A percentile compares a stretch with the other conserved stretches of the same genome.
Evolutionary conservation across 2,888 invertebrate genomes (phyloP).

Genomic region (Gastrophysa polygoni): DNA sequence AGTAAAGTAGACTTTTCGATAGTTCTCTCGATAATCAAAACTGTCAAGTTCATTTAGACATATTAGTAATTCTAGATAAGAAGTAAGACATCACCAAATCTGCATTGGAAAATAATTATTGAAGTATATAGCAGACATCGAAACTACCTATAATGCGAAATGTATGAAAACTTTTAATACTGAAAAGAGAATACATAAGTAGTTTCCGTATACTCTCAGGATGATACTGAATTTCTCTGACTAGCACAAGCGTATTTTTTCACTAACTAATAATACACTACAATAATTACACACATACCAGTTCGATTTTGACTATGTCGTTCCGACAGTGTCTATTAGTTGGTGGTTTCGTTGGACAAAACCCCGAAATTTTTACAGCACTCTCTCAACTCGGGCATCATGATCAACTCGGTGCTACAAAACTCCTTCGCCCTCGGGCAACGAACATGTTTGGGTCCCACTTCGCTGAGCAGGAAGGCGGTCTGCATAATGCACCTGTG

Average conservation of each 20-base stretch:
- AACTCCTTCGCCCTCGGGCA: conserved; percentile 15
- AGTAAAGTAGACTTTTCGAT: too few relatives aligned
- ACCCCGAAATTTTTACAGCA: conserved; percentile 10
- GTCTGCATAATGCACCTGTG: conserved; percentile 1
- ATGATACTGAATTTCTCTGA: neutral
- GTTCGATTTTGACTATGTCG: neutral
- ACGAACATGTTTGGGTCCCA: conserved; percentile 1
- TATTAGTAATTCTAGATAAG: too few relatives aligned
- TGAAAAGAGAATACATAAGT: neutral
- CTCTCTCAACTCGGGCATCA: conserved; percentile 21
- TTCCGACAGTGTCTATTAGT: neutral
- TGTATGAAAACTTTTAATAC: neutral
- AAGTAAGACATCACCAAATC: too few relatives aligned
- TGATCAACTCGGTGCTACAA: conserved; percentile 20
- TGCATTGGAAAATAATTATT: too few relatives aligned
- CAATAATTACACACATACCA: neutral
- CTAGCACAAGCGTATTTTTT: conserved; percentile 1
- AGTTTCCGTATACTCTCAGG: neutral
- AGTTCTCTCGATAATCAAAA: too few relatives aligned
- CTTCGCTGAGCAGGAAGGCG: conserved; percentile 25
- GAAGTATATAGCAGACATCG: too few relatives aligned
- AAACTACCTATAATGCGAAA: neutral
- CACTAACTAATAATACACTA: neutral
- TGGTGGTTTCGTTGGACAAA: conserved; percentile 15
- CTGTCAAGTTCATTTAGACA: too few relatives aligned